phyloP scores from a whole-genome alignment of 1,140 invertebrate genomes.

The Cyphomyrmex costatus region DNA sequence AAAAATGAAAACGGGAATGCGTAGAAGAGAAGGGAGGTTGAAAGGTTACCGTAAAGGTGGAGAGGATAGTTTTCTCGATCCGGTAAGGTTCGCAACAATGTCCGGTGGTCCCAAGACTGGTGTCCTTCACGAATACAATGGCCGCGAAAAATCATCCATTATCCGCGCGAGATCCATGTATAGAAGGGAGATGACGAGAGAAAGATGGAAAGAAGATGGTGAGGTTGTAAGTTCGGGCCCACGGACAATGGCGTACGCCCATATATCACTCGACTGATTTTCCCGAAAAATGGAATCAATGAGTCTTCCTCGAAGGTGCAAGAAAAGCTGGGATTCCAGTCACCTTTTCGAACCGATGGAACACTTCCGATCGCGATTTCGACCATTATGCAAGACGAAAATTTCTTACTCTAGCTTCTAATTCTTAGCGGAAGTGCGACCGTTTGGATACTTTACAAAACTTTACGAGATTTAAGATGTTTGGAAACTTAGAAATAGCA shows the following conservation, averaged over 20 bases:
- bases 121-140: conserved; percentile 81
- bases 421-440: background rate
- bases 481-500: background rate
- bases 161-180: conserved; percentile 75
- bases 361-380: conserved; percentile 27
- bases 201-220: conserved; percentile 39
- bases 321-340: conserved; percentile 48
- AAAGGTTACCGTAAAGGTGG: conserved; percentile 10
- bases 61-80: conserved; percentile 72
- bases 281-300: conserved; percentile 83
- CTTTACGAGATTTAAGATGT: background rate
- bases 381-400: conserved; percentile 4
- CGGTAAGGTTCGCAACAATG: conserved; percentile 81
- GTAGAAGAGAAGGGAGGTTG: background rate
- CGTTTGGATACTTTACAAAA: background rate
- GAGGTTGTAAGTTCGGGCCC: conserved; percentile 61
- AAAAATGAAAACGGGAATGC: conserved; percentile 68
- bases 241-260: conserved; percentile 84
- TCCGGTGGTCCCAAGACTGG: conserved; percentile 75
- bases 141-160: conserved; percentile 86
- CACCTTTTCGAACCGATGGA: conserved; percentile 38
- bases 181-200: conserved; percentile 33
- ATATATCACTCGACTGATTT: conserved; percentile 85
- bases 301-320: conserved; percentile 74
- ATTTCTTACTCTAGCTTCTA: background rate